These are phyloP conservation scores for Ctenoplectra terminalis DNA, from an alignment of 1,140 invertebrate genomes.

Conservation along the genomic window DNA sequence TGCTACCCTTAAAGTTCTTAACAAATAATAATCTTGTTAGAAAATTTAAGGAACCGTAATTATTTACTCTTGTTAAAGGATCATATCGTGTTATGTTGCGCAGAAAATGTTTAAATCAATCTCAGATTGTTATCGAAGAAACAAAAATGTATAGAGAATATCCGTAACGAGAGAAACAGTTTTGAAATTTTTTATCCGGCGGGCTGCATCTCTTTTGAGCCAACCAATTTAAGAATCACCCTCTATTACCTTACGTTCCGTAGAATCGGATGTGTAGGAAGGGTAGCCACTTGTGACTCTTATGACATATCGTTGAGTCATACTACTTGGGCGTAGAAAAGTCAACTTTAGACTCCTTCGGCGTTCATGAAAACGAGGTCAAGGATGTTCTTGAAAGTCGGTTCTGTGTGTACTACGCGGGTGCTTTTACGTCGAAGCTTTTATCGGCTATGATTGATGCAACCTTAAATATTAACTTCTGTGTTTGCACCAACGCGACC, in stretches of 20 bases:
- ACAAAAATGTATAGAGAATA: no score
- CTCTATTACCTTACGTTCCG: not conserved
- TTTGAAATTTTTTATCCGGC: no score
- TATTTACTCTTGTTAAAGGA: no score
- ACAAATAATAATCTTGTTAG: no score
- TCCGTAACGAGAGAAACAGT: no score
- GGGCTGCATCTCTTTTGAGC: no score
- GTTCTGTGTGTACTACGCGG: not conserved
- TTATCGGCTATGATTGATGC: not conserved
- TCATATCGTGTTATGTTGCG: no score
- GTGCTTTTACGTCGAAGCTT: not conserved
- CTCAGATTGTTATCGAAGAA: no score
- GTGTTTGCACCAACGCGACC: not conserved
- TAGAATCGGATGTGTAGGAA: not conserved
- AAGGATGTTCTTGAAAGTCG: constrained; percentile 13
- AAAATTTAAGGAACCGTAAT: no score
- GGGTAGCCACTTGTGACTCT: not conserved
- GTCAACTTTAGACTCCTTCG: not conserved
- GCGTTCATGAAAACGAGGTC: constrained; percentile 17
- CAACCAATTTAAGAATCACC: no score
- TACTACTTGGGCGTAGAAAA: constrained; percentile 30
- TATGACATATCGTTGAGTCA: constrained; percentile 39
- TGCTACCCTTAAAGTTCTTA: no score
- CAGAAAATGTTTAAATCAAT: no score
- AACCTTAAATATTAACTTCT: not conserved